Evolutionary conservation across 1,140 invertebrate species (phyloP), one percentile per base, ranked within the genome.

Genomic region (Conus betulinus): DNA sequence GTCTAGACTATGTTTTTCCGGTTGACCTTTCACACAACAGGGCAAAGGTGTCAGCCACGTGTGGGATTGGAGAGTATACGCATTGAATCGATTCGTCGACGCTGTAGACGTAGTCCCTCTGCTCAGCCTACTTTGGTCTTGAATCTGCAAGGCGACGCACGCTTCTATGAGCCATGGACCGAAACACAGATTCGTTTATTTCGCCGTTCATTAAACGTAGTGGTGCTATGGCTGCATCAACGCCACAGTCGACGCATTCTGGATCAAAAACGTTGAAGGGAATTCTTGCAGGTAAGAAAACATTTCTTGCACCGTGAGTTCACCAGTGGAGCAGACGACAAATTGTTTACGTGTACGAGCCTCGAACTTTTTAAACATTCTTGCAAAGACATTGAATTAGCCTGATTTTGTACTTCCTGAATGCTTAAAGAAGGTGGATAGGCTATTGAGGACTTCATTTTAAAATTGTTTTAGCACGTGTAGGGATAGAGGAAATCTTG

Each of bases 201-300:
- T 89, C 83, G n/a, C 88, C 89, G 53, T 88, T 91, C 89, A 84
- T 83, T 20, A 60, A 81, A 13, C 84, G 91, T 67, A 67, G 63
- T 85, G 76, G 78, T 23, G 13, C 87, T 60, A 91, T 91, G 87
- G 89, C 90, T 87, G 88, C 90, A 15, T 83, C 85, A 20, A 78
- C 87, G 87, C 85, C 63, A 88, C 87, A 39, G 3, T 76, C 88
- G 3, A 67, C 71, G 8, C 53, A 74, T 79, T 74, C 84, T 5
- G 85, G 84, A 39, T 78, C 89, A 39, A 94, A 93, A 81, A 92
- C 89, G 88, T 84, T 93, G 88, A 93, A 94, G 90, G 92, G 92
- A 74, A 93, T 93, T 86, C 88, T 93, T 79, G 91, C 92, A 86
- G 92, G 92, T 93, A 78, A 89, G 89, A 84, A 23, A 8, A 53